Evolutionary conservation across 2,113 vertebrate genomes (phyloP), one percentile per base, ranked within the genome.

Genomic region (Vicugna pacos): DNA sequence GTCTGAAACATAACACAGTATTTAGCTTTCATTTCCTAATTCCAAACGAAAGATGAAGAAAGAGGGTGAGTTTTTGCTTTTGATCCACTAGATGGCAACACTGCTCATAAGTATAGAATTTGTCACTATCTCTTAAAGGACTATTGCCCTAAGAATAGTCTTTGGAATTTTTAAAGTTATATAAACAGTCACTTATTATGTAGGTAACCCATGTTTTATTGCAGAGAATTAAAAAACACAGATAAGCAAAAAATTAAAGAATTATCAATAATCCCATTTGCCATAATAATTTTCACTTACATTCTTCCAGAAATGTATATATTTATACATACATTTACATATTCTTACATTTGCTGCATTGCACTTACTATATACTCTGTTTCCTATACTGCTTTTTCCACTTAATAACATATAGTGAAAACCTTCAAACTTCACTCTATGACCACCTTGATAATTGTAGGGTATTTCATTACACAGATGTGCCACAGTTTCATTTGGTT

Each of bases 81-180:
- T 87, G 42, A 32, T 92, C 98, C 99, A 98, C 97, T 92, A 99
- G 99, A 96, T 98, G 98, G 98, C 98, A 98, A 96, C 86, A 76
- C 91, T 97, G 98, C 2, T 97, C 83, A 60, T 76, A 89, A 96
- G 35, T 64, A 67, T 4, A 92, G 26, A 52, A 65, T 83, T 28
- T 67, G 42, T 38, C 65, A 50, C 20, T 65, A 8, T 60, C 22
- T 81, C 35, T 48, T 38, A 35, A 0, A 56, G 42, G 48, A 73
- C 22, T 22, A 79, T 83, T 10, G 75, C 2, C 56, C 46, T 92
- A 86, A 81, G 32, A 91, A 73, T 65, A 90, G 26, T 86, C 69
- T 94, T 56, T 62, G n/a, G 26, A 62, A 46, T 91, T 76, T 93
- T 79, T 15, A 13, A 28, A 91, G 13, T 80, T 92, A 72, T 42